Base-by-base conservation (phyloP, 2,113 vertebrate genomes). In the Protomyctophum bolini region DNA sequence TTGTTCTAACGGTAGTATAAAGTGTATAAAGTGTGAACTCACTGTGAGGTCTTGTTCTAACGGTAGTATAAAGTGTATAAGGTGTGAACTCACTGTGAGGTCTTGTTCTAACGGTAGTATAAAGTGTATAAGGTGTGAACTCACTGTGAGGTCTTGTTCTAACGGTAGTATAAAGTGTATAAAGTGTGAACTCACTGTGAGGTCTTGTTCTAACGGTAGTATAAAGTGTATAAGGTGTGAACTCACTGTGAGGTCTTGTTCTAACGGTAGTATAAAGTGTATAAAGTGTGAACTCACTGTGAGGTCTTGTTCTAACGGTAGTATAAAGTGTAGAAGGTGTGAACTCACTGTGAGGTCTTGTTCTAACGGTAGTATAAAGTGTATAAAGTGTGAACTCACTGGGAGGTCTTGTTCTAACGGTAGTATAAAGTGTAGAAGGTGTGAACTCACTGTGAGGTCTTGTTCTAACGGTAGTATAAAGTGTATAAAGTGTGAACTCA, bases 391-490 rank as follows among this genome's bases (percentile, higher is more conserved):
- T n/a, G n/a, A n/a, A n/a, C n/a, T n/a, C 81, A 93, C 93, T 74
- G 80, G 47, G 93, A 91, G 0, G 76, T 88, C 78, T 89, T 87
- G 80, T 69, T 88, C 33, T 62, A 55, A 92, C 58, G 0, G 88
- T 90, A n/a, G n/a, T n/a, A n/a, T n/a, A n/a, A n/a, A n/a, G n/a
- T n/a, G n/a, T n/a, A n/a, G n/a, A n/a, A n/a, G n/a, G n/a, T n/a
- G n/a, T n/a, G n/a, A n/a, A n/a, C n/a, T n/a, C 81, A 93, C 93
- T 74, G 80, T 45, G 93, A 91, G 0, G 76, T 88, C 78, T 89
- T 87, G 80, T 69, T 88, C 33, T 62, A 55, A 92, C 58, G 0
- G 88, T 90, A n/a, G n/a, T n/a, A n/a, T n/a, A n/a, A n/a, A n/a
- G n/a, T n/a, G n/a, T n/a, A n/a, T n/a, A n/a, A n/a, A n/a, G n/a